These are phyloP conservation scores for Notolepis coatsorum DNA, from an alignment of 2,797 vertebrate genomes.

Conservation along the genomic window DNA sequence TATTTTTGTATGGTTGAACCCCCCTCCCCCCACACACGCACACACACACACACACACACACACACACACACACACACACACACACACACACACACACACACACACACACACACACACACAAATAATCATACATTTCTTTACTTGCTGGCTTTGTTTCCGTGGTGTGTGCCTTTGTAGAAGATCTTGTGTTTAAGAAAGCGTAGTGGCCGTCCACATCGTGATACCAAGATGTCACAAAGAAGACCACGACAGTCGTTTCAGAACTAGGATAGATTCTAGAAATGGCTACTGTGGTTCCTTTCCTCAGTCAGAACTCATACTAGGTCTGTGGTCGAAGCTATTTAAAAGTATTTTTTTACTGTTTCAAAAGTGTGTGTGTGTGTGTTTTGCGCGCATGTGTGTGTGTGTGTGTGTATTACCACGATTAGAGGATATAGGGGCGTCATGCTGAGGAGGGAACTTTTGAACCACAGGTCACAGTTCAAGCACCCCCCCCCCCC, in stretches of 20 bases:
- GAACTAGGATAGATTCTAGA: constrained; percentile 55
- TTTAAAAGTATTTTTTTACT: constrained; percentile 29
- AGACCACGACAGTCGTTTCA: constrained; percentile 43
- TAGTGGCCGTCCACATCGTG: constrained; percentile 38
- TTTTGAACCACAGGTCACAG: constrained; percentile 74
- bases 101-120: too few relatives aligned
- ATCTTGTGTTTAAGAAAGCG: constrained; percentile 9
- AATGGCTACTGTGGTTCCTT: constrained; percentile 23
- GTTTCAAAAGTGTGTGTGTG: neutral
- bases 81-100: too few relatives aligned
- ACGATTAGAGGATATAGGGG: constrained; percentile 49
- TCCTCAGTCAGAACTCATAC: constrained; percentile 19
- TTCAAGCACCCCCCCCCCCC: constrained; percentile 43
- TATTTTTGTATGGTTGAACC: too few relatives aligned
- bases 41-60: too few relatives aligned
- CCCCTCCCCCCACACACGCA: too few relatives aligned
- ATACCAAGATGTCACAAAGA: constrained; percentile 59
- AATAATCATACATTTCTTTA: constrained; percentile 49
- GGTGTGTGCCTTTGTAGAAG: constrained; percentile 38
- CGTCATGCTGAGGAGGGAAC: constrained; percentile 37
- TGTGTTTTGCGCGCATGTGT: constrained; percentile 23
- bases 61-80: too few relatives aligned
- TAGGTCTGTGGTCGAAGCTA: constrained; percentile 13
- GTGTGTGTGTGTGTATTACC: constrained; percentile 34
- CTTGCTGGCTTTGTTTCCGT: constrained; percentile 34